phyloP scores from a whole-genome alignment of 2,888 invertebrate genomes.

The Pachycephus smyrnensis region DNA sequence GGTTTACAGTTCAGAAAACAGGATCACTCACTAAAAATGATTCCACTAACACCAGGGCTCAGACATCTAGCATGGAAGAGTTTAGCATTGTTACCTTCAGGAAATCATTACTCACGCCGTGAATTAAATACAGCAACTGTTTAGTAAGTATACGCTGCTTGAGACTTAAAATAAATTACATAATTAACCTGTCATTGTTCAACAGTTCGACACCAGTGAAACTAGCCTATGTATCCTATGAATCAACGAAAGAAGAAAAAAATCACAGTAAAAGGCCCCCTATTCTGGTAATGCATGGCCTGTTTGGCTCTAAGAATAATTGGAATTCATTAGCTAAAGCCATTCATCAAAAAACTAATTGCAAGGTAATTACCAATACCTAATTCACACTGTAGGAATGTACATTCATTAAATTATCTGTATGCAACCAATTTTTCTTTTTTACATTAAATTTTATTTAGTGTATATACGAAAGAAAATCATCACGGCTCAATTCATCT shows the following conservation, averaged over 20 bases:
- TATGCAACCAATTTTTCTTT: background rate
- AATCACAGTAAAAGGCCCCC: slow-evolving; percentile 68
- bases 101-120: background rate
- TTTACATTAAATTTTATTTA: background rate
- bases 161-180: background rate
- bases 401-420: background rate
- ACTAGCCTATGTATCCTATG: slow-evolving; percentile 77
- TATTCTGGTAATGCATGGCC: slow-evolving; percentile 87
- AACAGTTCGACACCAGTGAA: slow-evolving; percentile 68
- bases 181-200: background rate
- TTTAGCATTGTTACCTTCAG: background rate
- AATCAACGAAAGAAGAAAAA: slow-evolving; percentile 68
- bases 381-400: background rate
- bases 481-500: background rate
- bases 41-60: background rate
- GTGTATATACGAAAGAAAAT: background rate
- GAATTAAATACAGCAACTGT: background rate
- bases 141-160: background rate
- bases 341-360: slow-evolving; percentile 74
- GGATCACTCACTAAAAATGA: background rate
- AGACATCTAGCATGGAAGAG: background rate
- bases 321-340: slow-evolving; percentile 86
- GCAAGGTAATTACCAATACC: slow-evolving; percentile 67
- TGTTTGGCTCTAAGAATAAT: slow-evolving; percentile 88
- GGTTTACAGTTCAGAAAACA: background rate